Evolutionary conservation across 2,888 invertebrate genomes (phyloP), one percentile per base, ranked within the genome.

Genomic region (Heterodera filipjevi): DNA sequence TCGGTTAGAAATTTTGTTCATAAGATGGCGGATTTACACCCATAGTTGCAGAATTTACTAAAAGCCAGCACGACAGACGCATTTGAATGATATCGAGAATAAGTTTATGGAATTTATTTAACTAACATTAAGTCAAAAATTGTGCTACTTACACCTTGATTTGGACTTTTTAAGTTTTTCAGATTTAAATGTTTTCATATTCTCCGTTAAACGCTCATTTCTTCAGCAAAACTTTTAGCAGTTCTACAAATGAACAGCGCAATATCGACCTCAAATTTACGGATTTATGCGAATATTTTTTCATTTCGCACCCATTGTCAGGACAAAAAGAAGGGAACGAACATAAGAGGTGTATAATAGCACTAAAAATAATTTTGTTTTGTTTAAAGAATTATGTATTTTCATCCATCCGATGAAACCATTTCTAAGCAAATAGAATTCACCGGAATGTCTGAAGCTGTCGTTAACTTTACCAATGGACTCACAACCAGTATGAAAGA

Each of bases 401-500:
- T 84, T 77, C 84, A 82, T 68, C 87, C 88, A 1, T 81, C 85
- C 71, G 79, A 80, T 0, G 87, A 86, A 73, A 77, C 79, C 12
- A 74, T 83, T 12, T 83, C 85, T 71, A 81, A 81, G 32, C 77
- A 88, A 86, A 94, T 96, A 86, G 95, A 94, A 90, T 94, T 94
- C 90, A 94, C 97, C 83, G 97, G 98, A 2, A 91, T 98, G 66
- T 95, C 95, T 89, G 96, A 97, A 92, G 97, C 96, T 59, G 94
- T 97, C 77, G 93, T 96, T 72, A 94, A 95, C 90, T 98, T 98
- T 91, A 94, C 66, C 19, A 30, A 33, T 44, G 30, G 64, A 66
- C 3, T 53, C 16, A n/a, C n/a, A n/a, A n/a, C n/a, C n/a, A 27
- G n/a, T 14, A 49, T 14, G n/a, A 27, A 3, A 16, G 64, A 49